These are phyloP conservation scores for Conus betulinus DNA, from an alignment of 1,140 invertebrate species.

Conservation along the genomic window DNA sequence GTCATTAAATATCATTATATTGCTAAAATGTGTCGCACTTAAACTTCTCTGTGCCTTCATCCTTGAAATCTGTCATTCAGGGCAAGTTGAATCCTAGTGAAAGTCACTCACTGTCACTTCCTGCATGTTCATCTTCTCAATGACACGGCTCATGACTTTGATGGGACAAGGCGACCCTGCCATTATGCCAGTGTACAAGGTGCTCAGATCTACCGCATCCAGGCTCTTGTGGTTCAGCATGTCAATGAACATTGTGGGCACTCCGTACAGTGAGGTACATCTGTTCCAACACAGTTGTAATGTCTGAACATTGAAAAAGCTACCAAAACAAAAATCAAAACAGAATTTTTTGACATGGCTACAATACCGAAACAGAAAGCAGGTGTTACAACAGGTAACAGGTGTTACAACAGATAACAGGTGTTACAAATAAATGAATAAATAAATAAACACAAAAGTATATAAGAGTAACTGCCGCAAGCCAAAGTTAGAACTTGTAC, in stretches of 20 bases:
- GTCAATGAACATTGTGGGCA: slow-evolving; percentile 98
- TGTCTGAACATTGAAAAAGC: too few relatives aligned
- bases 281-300: slow-evolving; percentile 76
- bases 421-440: too few relatives aligned
- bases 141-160: slow-evolving; percentile 68
- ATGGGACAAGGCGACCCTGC: slow-evolving; percentile 73
- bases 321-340: too few relatives aligned
- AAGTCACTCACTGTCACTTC: slow-evolving; percentile 68
- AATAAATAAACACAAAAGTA: too few relatives aligned
- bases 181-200: slow-evolving; percentile 76
- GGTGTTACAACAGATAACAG: too few relatives aligned
- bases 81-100: background rate
- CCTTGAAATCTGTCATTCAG: background rate
- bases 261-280: slow-evolving; percentile 88
- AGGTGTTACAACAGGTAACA: too few relatives aligned
- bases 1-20: too few relatives aligned
- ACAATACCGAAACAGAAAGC: too few relatives aligned
- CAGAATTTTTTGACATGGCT: too few relatives aligned
- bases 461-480: too few relatives aligned
- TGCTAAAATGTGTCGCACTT: too few relatives aligned
- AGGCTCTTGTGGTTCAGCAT: slow-evolving; percentile 79
- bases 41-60: background rate
- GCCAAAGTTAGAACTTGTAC: too few relatives aligned
- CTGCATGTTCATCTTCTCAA: slow-evolving; percentile 68
- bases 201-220: slow-evolving; percentile 72